Percentiles rank a stretch among this genome's conserved stretches.
These are phyloP conservation scores for Apamea epomidion DNA, from an alignment of 2,888 invertebrate genomes.

Conservation along the genomic window DNA sequence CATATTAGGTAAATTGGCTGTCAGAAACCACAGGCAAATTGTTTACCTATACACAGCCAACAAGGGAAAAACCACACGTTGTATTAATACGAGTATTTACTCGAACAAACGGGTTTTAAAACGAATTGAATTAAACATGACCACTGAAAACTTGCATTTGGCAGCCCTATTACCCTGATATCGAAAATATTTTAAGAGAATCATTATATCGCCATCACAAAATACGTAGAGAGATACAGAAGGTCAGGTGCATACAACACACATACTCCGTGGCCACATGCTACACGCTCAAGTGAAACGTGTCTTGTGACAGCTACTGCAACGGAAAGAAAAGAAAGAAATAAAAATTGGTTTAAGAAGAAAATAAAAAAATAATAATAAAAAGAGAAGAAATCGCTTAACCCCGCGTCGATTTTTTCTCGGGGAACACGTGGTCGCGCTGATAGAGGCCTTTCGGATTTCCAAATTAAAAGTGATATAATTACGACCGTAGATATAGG, in stretches of 20 bases:
- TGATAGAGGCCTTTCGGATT: no score
- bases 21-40: constrained; percentile 4
- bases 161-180: constrained; percentile 15
- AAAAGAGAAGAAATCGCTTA: no score
- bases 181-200: constrained; percentile 32
- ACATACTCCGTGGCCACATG: neutral
- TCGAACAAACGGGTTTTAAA: constrained; percentile 10
- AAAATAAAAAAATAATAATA: no score
- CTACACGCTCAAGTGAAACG: neutral
- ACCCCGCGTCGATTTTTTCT: no score
- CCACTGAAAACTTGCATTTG: constrained; percentile 20
- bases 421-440: no score
- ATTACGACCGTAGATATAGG: no score
- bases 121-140: constrained; percentile 18
- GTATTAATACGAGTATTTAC: constrained; percentile 13
- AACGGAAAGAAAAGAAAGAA: neutral
- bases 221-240: neutral
- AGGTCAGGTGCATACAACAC: neutral
- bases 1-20: neutral
- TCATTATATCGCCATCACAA: neutral
- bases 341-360: no score
- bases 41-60: neutral
- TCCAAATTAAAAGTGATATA: no score
- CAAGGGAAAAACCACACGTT: constrained; percentile 6
- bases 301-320: neutral